Base-by-base conservation (phyloP, 2,888 invertebrate genomes). In the Drosophila aldrichi region DNA sequence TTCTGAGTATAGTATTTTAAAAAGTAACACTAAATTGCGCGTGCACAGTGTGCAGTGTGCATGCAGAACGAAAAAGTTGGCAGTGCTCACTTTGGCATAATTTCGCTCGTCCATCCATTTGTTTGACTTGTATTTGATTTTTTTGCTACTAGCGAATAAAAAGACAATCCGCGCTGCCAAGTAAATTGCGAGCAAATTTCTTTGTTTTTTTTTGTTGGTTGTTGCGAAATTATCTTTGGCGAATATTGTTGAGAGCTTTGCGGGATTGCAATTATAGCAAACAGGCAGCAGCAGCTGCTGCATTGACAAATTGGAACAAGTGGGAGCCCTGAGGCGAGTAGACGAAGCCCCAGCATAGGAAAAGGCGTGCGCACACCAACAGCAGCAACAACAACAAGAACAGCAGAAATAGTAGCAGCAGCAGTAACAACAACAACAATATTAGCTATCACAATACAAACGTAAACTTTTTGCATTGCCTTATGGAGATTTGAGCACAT, bases 401-500 rank as follows among this genome's bases (percentile, higher is more conserved):
- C n/a, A 40, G 55, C 9, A 41, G 3, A 36, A 64, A 18, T 22
- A 60, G 49, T 7, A 69, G n/a, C 25, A 38, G 51, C 48, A 69
- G 40, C 60, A 72, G 67, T 56, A 72, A 54, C 56, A 69, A 79
- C 65, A 79, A 69, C 38, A n/a, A 38, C 40, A 54, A 38, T 22
- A 52, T n/a, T 38, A 52, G 12, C 54, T 54, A 40, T 25, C 20
- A 38, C 62, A 57, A 51, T 51, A 67, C 58, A 66, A 66, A 54
- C 70, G 77, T 70, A 79, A 81, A 71, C 65, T 67, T 78, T 67
- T 69, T 73, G 70, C 79, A 78, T 85, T 88, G 70, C 86, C 86
- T 85, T 88, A 69, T 85, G 82, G 73, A 82, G 84, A 81, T 80
- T 84, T 82, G 70, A 81, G 79, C 83, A 83, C 66, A 74, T 81